These are phyloP conservation scores for Actinia equina DNA, from an alignment of 64 coral and sea anemone species.

Conservation along the genomic window DNA sequence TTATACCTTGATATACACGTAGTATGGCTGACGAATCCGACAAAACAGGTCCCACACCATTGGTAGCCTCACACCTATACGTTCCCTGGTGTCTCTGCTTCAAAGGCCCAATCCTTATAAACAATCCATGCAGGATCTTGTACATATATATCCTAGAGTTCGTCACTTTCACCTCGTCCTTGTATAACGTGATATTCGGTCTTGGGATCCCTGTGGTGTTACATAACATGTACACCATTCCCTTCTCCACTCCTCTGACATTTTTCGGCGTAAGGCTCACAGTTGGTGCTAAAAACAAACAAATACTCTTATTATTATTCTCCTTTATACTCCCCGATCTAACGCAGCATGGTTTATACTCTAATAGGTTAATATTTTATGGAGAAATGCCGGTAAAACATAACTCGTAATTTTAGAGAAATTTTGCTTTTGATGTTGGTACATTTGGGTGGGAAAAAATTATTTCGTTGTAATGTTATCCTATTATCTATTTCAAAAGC, in stretches of 20 bases:
- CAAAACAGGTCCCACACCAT: conserved; percentile 37
- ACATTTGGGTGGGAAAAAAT: neutral
- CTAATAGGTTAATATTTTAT: neutral
- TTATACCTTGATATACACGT: neutral
- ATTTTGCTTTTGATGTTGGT: neutral
- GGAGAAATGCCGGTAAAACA: neutral
- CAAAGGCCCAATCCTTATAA: conserved; percentile 38
- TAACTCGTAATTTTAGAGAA: neutral
- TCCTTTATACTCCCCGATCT: neutral
- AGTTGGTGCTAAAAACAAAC: conserved; percentile 53
- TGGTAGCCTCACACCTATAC: conserved; percentile 62
- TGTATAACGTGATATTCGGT: conserved; percentile 58
- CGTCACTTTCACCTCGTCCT: conserved; percentile 22
- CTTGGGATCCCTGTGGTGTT: conserved; percentile 51
- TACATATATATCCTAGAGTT: conserved; percentile 12
- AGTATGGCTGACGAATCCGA: conserved; percentile 12
- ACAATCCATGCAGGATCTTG: conserved; percentile 25
- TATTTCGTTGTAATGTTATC: neutral
- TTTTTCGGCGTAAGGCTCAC: conserved; percentile 40
- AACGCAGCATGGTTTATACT: neutral
- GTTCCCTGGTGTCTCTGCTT: conserved; percentile 28
- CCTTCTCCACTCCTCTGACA: conserved; percentile 23
- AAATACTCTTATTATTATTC: neutral
- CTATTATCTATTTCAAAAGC: neutral
- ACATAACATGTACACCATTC: conserved; percentile 46